Evolutionary conservation across 2,888 invertebrate species (phyloP), one percentile per base, ranked within the genome.

Genomic region (Caenorhabditis sp.): DNA sequence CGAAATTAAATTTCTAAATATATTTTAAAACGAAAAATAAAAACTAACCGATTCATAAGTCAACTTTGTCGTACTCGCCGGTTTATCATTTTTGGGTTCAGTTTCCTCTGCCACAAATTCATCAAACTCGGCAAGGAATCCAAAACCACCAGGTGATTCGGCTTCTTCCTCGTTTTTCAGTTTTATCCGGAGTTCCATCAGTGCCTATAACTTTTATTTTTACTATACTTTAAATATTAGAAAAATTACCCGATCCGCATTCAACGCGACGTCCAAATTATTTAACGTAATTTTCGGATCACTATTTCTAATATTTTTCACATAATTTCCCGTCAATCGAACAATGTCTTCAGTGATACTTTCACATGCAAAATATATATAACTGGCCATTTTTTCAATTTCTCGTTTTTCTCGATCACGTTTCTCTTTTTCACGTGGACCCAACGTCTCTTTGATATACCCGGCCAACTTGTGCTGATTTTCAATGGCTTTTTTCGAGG

Each of bases 201-300:
- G 60, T 27, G 76, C 69, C 81, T 81, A 56, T 31, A 61, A 20
- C 43, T 20, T 53, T 20, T 4, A 61, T n/a, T n/a, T n/a, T n/a
- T n/a, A n/a, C n/a, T n/a, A n/a, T n/a, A n/a, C n/a, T n/a, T n/a
- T n/a, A 61, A 61, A 14, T 10, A 64, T 23, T 27, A 49, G 23
- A 61, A 2, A 38, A 38, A 27, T 8, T 20, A 64, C 73, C 92
- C 95, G 95, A 89, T 97, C 97, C 64, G 96, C 97, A 89, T 94
- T 95, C 93, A 97, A 95, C 61, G 97, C 96, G 65, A 97, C 95
- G 90, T 94, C 93, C 87, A 99, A 94, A 89, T 97, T 97, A 88
- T 95, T 93, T 78, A 93, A 93, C 0, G 95, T 93, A 87, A 97
- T 94, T 89, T 93, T 93, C 53, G 92, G 92, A 90, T 95, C 95